Percentiles rank a stretch among this genome's conserved stretches.
phyloP scores from a whole-genome alignment of 1,140 invertebrate genomes.

The Saccostrea echinata region DNA sequence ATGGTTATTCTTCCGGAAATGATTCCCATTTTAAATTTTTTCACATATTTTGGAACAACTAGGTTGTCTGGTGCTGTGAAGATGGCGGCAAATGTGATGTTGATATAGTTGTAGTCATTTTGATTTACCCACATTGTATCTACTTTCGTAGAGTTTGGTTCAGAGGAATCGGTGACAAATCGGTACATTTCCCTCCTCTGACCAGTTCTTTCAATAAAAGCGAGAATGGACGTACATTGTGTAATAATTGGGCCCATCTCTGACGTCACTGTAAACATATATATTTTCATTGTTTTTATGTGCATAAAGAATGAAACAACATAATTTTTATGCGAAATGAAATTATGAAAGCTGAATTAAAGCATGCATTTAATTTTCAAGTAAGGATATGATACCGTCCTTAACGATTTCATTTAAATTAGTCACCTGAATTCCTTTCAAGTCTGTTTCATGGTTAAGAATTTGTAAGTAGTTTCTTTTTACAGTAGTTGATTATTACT shows the following conservation, averaged over 20 bases:
- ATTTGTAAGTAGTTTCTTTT: too few species aligned
- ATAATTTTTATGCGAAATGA: too few species aligned
- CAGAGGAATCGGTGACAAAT: conserved; percentile 48
- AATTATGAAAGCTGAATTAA: too few species aligned
- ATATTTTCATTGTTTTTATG: too few species aligned
- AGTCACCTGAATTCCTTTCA: too few species aligned
- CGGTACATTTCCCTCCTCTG: conserved; percentile 42
- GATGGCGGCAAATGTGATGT: conserved; percentile 17
- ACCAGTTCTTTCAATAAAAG: background rate
- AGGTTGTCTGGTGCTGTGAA: conserved; percentile 29
- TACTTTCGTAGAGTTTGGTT: conserved; percentile 37
- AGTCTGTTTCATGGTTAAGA: too few species aligned
- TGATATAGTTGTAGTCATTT: conserved; percentile 36
- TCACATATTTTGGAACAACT: conserved; percentile 2
- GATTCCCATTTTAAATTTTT: conserved; percentile 36
- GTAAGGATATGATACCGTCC: too few species aligned
- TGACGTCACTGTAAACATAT: conserved; percentile 30
- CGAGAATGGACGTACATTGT: conserved; percentile 20
- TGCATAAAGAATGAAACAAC: too few species aligned
- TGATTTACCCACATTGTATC: conserved; percentile 48
- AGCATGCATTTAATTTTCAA: too few species aligned
- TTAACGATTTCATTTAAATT: too few species aligned
- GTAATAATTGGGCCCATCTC: background rate
- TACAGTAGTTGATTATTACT: too few species aligned
- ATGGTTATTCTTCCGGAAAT: background rate